Evolutionary conservation across 1,140 invertebrate genomes (phyloP).

Genomic region (Camponotus vicinus): DNA sequence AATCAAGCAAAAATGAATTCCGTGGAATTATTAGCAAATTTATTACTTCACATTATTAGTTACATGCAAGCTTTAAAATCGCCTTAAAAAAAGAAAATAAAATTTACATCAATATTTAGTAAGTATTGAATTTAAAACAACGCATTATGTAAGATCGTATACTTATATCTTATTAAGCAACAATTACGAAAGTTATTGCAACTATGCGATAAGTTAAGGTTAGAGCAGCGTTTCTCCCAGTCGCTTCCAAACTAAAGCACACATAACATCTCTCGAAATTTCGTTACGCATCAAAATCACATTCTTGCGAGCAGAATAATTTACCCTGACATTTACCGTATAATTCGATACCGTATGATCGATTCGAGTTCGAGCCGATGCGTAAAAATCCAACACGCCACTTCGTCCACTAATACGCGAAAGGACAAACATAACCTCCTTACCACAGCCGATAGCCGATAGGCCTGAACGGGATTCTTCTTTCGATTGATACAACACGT

Average conservation of each 20-base stretch:
- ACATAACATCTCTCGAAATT: constrained; percentile 36
- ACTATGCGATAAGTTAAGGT: constrained; percentile 64
- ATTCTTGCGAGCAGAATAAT: background rate
- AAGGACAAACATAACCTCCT: background rate
- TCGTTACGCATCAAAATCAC: background rate
- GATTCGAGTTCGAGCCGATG: background rate
- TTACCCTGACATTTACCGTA: constrained; percentile 61
- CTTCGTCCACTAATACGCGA: background rate
- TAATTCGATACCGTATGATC: constrained; percentile 22
- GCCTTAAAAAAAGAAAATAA: background rate
- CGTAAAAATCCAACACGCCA: constrained; percentile 39
- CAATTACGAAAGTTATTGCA: background rate
- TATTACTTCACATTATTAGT: constrained; percentile 11
- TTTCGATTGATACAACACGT: too few relatives aligned
- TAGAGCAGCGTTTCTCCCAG: constrained; percentile 65
- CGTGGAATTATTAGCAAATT: background rate
- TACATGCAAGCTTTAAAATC: background rate
- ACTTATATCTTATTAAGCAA: background rate
- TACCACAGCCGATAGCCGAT: background rate
- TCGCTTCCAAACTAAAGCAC: background rate
- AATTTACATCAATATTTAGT: background rate
- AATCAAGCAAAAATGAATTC: background rate
- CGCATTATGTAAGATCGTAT: constrained; percentile 1
- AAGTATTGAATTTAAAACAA: background rate
- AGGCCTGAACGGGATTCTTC: too few relatives aligned